Base-by-base conservation (phyloP, 2,113 vertebrate species). In the Cephalophus harveyi region DNA sequence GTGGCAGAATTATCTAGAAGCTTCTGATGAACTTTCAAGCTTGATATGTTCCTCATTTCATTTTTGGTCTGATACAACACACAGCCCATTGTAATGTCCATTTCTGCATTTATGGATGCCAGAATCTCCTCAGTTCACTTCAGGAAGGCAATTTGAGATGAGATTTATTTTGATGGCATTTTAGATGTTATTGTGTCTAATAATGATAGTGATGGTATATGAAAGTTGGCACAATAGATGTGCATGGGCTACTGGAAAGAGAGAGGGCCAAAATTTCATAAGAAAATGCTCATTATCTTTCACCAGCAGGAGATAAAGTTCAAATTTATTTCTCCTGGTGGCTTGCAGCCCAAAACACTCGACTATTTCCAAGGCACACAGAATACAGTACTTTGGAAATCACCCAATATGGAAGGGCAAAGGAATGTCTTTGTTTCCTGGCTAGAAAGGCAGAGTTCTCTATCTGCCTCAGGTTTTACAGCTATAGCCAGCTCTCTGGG, bases 281-380 rank as follows among this genome's bases (percentile, higher is more conserved):
- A 98, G 94, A 97, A 98, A 94, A 96, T 82, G 78, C 33, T 97
- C 95, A 97, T 98, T 98, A 97, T 96, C 94, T 62, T 95, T 98
- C 93, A 97, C 54, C 91, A 97, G 67, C 85, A 95, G 82, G 67
- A 97, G 82, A 98, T 96, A 97, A 97, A 97, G 48, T 97, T 97
- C 86, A 97, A 97, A 97, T 98, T 91, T 98, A 97, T 98, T 97
- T 87, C 74, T 91, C 17, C 88, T 89, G 50, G 76, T 97, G 93
- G 96, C 94, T 94, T 87, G 67, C 4, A 48, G 94, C 94, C 96
- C 94, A 93, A 98, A 97, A 95, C 67, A 91, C 52, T 28, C 6
- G 0, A 89, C 76, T 46, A 93, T 97, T 98, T 98, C 93, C 82
- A 97, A 98, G 94, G 88, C 55, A 25, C 67, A 96, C 88, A 97